Evolutionary conservation across 2,113 vertebrate genomes (phyloP).

Genomic region (Pomatorhinus ruficollis): DNA sequence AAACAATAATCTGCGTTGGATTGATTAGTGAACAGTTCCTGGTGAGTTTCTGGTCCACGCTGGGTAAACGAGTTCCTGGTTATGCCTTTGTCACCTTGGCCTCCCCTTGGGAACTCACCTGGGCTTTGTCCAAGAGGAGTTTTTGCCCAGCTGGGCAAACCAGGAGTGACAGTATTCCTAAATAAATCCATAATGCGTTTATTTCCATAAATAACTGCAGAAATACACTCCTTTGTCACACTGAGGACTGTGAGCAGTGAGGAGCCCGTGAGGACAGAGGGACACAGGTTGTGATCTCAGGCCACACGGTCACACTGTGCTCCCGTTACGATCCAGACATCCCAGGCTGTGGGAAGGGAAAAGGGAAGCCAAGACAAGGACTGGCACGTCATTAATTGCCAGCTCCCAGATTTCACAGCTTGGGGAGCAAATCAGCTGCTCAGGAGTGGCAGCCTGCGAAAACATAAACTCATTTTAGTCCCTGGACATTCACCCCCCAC

Average conservation of each 20-base stretch:
- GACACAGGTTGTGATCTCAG: slow-evolving; percentile 79
- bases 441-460: slow-evolving; percentile 87
- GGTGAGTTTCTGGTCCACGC: rapidly evolving
- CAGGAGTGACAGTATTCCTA: background rate
- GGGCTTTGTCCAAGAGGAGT: rapidly evolving
- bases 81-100: background rate
- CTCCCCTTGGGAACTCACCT: background rate
- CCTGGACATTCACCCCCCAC: slow-evolving; percentile 83
- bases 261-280: slow-evolving; percentile 72
- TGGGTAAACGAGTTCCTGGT: background rate
- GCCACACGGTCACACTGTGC: slow-evolving; percentile 79
- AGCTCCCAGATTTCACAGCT: slow-evolving; percentile 86
- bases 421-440: slow-evolving; percentile 85
- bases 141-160: background rate
- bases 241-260: slow-evolving; percentile 59
- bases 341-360: slow-evolving; percentile 6
- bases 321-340: slow-evolving; percentile 74
- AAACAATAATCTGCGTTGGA: slow-evolving; percentile 40
- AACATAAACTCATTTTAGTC: slow-evolving; percentile 91
- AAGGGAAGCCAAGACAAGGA: background rate
- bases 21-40: background rate
- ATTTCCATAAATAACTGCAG: background rate
- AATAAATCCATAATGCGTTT: background rate
- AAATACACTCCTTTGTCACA: slow-evolving; percentile 21
- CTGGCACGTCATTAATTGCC: slow-evolving; percentile 75